Evolutionary conservation across 1,140 invertebrate species (phyloP), one percentile per base, ranked within the genome.

Genomic region (Copidosoma floridanum): DNA sequence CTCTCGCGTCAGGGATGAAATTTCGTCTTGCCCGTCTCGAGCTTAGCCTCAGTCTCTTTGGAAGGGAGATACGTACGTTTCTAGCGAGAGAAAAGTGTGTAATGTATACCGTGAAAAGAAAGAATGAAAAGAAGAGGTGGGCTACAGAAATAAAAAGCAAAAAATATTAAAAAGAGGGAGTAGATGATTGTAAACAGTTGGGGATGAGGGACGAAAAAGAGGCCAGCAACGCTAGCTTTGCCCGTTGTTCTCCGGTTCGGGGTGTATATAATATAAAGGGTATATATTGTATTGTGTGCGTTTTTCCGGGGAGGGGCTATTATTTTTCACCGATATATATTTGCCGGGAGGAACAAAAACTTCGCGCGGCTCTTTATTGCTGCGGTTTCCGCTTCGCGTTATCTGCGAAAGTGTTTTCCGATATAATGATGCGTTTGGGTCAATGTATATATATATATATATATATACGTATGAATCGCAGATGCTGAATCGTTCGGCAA

Each of bases 331-430:
- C 24, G 12, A 44, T 54, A 43, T 32, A n/a, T n/a, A n/a, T n/a
- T n/a, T n/a, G n/a, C n/a, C 37, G 23, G 14, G 11, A 16, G 27
- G 51, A 24, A 11, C 16, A 23, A 46, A 56, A 56, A 14, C 35
- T 56, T 46, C 14, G 41, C 8, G 12, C 43, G 29, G 46, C 53
- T 56, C 37, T 56, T 56, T 55, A 47, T 46, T 56, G 29, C 18
- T 35, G 53, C 20, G 11, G 14, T 27, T 56, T 29, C 26, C 38
- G 27, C 35, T 16, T 56, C 27, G 16, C 38, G 41, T 46, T 56
- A 56, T 56, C 53, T 56, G 43, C 21, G 21, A 56, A 56, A 56
- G 53, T 46, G 43, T 56, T 56, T 56, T 56, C 53, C 53, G 29
- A 56, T 56, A 56, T 46, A 46, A 56, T 56, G 29, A 56, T 37